Percentiles rank a stretch among this genome's conserved stretches.
Evolutionary conservation across 2,888 invertebrate genomes (phyloP).

Genomic region (Acronicta leporina): DNA sequence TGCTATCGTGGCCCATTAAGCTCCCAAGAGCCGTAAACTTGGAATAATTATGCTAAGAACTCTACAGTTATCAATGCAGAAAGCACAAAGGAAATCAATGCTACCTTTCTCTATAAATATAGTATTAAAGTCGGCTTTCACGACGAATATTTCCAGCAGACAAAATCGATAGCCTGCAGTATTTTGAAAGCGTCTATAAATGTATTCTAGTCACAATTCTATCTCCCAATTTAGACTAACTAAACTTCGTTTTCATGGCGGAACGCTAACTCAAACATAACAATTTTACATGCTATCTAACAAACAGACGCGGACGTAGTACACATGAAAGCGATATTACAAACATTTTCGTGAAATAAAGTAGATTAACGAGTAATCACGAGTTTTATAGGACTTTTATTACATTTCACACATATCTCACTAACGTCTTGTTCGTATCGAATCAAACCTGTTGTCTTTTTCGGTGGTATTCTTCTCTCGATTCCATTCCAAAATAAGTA

Average conservation of each 20-base stretch:
- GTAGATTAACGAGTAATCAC: conserved; percentile 4
- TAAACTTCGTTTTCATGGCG: conserved; percentile 38
- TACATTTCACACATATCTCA: conserved; percentile 9
- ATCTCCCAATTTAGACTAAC: conserved; percentile 41
- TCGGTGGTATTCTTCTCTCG: no score
- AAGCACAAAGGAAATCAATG: no score
- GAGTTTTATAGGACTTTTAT: conserved; percentile 10
- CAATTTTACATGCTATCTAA: conserved; percentile 13
- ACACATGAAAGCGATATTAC: conserved; percentile 11
- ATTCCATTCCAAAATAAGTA: no score
- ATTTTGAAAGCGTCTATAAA: conserved; percentile 46
- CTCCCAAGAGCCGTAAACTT: no score
- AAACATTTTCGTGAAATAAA: conserved; percentile 34
- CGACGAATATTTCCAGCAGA: conserved; percentile 11
- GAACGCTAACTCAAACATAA: conserved; percentile 22
- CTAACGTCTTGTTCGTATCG: not conserved
- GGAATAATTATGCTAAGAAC: no score
- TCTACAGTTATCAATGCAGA: no score
- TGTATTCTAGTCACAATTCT: conserved; percentile 44
- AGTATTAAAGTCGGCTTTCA: not conserved
- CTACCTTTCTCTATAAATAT: no score
- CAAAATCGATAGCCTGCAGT: conserved; percentile 47
- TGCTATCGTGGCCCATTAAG: no score
- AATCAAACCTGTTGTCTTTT: not conserved
- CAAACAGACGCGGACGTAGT: not conserved